Conservation (phyloP, 30 jellyfish, hydroid and myxozoan genomes). For the Hydractinia echinata region DNA sequence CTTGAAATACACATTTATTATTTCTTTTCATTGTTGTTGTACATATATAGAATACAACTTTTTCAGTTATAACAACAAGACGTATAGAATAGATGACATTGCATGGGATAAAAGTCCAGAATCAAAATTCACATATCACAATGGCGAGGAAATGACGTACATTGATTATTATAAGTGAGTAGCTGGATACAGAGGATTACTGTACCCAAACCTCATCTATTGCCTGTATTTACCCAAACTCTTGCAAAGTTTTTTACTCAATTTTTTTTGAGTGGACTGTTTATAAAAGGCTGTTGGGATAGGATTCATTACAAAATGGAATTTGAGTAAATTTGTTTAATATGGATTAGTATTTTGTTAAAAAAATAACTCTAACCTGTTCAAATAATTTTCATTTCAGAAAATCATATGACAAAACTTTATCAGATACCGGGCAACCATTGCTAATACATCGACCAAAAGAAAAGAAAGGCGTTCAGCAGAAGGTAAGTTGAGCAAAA, state of each 20-base stretch:
- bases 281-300: too few relatives aligned
- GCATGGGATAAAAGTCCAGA: conserved; percentile 95
- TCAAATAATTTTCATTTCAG: conserved; percentile 28
- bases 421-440: conserved; percentile 85
- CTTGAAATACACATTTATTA: too few relatives aligned
- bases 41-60: background rate
- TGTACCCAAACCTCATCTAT: background rate
- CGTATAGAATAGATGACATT: conserved; percentile 94
- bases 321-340: too few relatives aligned
- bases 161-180: conserved; percentile 88
- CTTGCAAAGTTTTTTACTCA: background rate
- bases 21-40: too few relatives aligned
- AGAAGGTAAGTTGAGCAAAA: conserved; percentile 12
- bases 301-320: too few relatives aligned
- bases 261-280: too few relatives aligned
- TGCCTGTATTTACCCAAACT: background rate
- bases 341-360: too few relatives aligned
- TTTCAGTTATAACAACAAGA: conserved; percentile 81
- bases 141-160: conserved; percentile 83
- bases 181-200: background rate
- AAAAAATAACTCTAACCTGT: background rate
- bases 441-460: conserved; percentile 88
- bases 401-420: conserved; percentile 48
- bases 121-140: conserved; percentile 48
- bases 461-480: conserved; percentile 53